Percentiles rank a stretch among this genome's conserved stretches.
phyloP scores from a whole-genome alignment of 1,140 invertebrate species.

The Aphaenogaster ashmeadi region DNA sequence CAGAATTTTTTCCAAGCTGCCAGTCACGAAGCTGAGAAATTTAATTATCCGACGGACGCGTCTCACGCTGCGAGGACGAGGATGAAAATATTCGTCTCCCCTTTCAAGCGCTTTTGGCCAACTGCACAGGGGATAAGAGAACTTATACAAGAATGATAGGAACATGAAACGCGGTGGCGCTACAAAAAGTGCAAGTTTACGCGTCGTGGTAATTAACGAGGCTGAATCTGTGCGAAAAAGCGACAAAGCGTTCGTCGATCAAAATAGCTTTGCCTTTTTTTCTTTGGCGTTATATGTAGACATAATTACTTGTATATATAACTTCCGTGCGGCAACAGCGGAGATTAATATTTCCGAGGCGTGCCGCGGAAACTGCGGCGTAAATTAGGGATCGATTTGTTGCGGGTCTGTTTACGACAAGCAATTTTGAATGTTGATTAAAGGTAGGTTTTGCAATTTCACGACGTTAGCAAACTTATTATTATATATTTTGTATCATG shows the following conservation, averaged over 20 bases:
- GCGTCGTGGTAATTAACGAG: constrained; percentile 34
- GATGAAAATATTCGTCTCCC: constrained; percentile 49
- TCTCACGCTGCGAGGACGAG: neutral
- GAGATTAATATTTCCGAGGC: constrained; percentile 38
- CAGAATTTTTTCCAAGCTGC: constrained; percentile 19
- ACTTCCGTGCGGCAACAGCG: neutral
- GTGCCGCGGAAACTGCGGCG: constrained; percentile 24
- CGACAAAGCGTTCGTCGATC: constrained; percentile 21
- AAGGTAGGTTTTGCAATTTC: constrained; percentile 17
- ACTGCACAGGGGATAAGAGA: neutral
- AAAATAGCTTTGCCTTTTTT: neutral
- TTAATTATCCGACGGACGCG: constrained; percentile 62
- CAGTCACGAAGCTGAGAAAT: constrained; percentile 49
- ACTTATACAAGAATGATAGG: constrained; percentile 9
- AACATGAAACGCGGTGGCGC: neutral
- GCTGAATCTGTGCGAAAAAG: constrained; percentile 33
- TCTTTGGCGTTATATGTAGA: constrained; percentile 4
- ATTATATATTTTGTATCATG: constrained; percentile 3
- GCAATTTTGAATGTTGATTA: constrained; percentile 47
- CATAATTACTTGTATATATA: neutral
- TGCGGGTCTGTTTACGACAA: constrained; percentile 7
- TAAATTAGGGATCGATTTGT: constrained; percentile 51
- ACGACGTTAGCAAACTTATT: neutral
- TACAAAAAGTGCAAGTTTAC: constrained; percentile 30
- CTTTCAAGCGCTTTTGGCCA: constrained; percentile 10